Conservation (phyloP, 2,888 invertebrate species). For the Anthophora plumipes region DNA sequence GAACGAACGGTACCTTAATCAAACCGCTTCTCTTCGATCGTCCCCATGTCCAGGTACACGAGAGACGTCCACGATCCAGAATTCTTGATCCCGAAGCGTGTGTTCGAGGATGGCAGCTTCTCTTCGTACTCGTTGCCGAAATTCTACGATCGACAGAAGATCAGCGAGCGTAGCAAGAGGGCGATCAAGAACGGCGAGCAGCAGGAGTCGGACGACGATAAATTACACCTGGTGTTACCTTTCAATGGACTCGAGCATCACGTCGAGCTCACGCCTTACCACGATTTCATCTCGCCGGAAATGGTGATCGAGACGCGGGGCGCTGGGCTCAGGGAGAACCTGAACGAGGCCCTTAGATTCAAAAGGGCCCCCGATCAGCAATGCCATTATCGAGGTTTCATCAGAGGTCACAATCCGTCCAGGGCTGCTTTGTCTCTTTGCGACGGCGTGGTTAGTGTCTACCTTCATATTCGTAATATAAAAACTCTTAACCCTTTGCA, state of each 20-base stretch:
- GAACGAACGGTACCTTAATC: constrained; percentile 26
- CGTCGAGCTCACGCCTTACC: constrained; percentile 85
- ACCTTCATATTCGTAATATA: not conserved
- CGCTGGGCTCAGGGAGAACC: constrained; percentile 84
- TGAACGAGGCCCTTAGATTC: constrained; percentile 73
- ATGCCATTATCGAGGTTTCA: constrained; percentile 86
- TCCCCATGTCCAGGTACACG: constrained; percentile 82
- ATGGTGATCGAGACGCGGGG: constrained; percentile 90
- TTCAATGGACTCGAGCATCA: constrained; percentile 82
- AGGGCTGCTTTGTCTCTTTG: constrained; percentile 86
- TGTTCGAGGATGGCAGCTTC: constrained; percentile 84
- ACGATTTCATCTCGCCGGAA: constrained; percentile 86
- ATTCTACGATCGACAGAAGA: constrained; percentile 81
- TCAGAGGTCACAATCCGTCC: constrained; percentile 84
- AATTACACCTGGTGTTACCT: constrained; percentile 78
- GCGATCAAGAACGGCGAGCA: constrained; percentile 49
- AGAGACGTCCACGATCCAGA: constrained; percentile 84
- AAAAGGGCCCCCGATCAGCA: constrained; percentile 74
- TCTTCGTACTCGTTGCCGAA: constrained; percentile 84
- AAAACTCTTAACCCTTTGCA: too few relatives aligned
- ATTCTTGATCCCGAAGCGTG: constrained; percentile 85
- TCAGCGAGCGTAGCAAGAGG: constrained; percentile 69
- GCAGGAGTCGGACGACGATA: constrained; percentile 48
- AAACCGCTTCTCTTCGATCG: not conserved
- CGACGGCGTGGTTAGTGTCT: constrained; percentile 83